A percentile compares a stretch with the other conserved stretches of the same genome.
Evolutionary conservation across 2,797 vertebrate genomes (phyloP).

Genomic region (Chelon labrosus): DNA sequence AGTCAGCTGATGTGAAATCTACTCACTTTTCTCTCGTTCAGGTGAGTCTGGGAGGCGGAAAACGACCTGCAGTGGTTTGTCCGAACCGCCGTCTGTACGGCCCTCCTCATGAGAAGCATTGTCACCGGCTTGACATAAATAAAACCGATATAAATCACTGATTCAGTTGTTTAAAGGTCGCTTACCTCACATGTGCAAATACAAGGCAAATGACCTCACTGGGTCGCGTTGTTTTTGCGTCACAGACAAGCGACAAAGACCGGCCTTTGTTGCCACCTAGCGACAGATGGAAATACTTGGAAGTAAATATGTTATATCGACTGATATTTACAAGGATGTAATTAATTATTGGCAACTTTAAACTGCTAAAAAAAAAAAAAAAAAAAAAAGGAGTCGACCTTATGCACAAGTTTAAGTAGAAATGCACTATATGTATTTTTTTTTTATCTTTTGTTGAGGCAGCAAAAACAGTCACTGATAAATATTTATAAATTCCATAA

Average conservation of each 20-base stretch:
- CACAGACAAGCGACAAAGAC: constrained; percentile 39
- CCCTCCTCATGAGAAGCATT: constrained; percentile 77
- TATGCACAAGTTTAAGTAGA: no score
- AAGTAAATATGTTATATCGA: no score
- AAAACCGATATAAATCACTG: neutral
- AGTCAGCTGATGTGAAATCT: neutral
- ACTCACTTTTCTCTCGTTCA: constrained; percentile 80
- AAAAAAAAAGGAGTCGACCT: no score
- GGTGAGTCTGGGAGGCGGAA: constrained; percentile 68
- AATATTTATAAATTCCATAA: no score
- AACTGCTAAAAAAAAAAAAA: no score
- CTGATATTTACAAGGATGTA: no score
- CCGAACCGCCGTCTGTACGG: constrained; percentile 36
- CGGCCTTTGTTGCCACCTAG: constrained; percentile 30
- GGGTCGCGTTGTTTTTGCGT: constrained; percentile 62
- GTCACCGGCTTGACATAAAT: constrained; percentile 35
- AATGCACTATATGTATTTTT: no score
- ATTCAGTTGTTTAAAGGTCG: constrained; percentile 45
- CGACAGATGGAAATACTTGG: neutral
- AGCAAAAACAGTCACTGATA: no score
- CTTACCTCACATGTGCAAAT: constrained; percentile 35
- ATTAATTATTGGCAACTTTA: no score
- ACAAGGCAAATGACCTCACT: neutral
- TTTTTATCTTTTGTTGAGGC: no score
- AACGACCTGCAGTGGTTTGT: constrained; percentile 67